phyloP scores from a whole-genome alignment of 1,140 invertebrate genomes.

The Drosophila bocqueti region DNA sequence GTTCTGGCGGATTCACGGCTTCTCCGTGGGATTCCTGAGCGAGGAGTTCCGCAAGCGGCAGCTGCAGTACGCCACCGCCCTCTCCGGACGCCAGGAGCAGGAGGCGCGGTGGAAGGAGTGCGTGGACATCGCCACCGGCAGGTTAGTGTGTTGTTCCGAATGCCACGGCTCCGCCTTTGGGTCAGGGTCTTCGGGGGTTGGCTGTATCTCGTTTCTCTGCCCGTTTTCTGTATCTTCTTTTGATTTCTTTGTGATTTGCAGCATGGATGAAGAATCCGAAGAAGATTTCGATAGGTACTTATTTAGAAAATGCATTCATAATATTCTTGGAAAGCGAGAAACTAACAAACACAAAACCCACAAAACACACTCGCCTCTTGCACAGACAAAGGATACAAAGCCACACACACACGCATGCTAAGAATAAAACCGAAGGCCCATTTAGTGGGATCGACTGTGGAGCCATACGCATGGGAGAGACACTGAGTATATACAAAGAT shows the following conservation, averaged over 20 bases:
- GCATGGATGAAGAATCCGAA: conserved; percentile 70
- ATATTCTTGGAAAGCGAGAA: conserved; percentile 12
- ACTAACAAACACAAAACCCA: conserved; percentile 15
- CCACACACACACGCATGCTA: conserved; percentile 14
- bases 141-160: conserved; percentile 85
- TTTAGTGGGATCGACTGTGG: neutral
- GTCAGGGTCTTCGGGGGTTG: conserved; percentile 22
- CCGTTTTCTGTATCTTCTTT: conserved; percentile 55
- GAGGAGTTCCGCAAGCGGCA: conserved; percentile 90
- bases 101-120: conserved; percentile 95
- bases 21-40: conserved; percentile 91
- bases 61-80: conserved; percentile 89
- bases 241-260: conserved; percentile 79
- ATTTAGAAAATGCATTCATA: conserved; percentile 32
- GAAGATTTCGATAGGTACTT: conserved; percentile 66
- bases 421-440: conserved; percentile 4
- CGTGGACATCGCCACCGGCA: conserved; percentile 89
- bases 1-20: conserved; percentile 91
- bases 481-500: neutral
- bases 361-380: conserved; percentile 12
- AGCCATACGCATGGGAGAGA: neutral
- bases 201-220: conserved; percentile 31
- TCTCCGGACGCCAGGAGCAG: conserved; percentile 91
- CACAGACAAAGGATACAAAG: neutral
- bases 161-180: conserved; percentile 3